Evolutionary conservation across 2,113 vertebrate genomes (phyloP).

Genomic region (Chaetorhynchus papuensis): DNA sequence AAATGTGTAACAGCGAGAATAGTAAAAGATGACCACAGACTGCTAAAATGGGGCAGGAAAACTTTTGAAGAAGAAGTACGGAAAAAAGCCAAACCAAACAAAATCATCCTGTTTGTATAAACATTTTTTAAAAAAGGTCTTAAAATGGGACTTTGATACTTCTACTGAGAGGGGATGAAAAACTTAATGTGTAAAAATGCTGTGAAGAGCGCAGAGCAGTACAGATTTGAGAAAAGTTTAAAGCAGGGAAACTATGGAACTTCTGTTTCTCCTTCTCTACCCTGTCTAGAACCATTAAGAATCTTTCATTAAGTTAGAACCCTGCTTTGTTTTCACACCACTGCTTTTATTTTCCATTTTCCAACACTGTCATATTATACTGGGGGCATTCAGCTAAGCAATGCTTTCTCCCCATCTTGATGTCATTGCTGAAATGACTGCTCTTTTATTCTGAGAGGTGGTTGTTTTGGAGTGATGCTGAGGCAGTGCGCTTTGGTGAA

Average conservation of each 20-base stretch:
- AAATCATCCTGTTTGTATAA: not conserved
- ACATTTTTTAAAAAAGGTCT: not conserved
- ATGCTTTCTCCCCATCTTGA: not conserved
- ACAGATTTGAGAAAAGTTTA: not conserved
- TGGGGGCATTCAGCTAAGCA: not conserved
- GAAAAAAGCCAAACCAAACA: not conserved
- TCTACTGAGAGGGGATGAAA: not conserved
- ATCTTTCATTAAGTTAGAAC: not conserved
- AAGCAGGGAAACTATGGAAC: fast-evolving
- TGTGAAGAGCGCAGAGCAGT: not conserved
- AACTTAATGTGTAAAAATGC: not conserved
- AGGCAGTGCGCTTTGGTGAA: not conserved
- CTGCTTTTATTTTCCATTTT: not conserved
- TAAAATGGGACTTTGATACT: not conserved
- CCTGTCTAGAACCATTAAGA: not conserved
- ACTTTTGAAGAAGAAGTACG: not conserved
- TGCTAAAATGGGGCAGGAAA: not conserved
- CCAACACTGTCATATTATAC: not conserved
- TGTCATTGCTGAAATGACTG: not conserved
- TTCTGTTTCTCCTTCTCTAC: not conserved
- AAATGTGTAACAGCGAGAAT: not conserved
- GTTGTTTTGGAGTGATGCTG: not conserved
- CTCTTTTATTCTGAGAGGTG: not conserved
- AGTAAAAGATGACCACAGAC: not conserved
- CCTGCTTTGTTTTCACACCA: not conserved